phyloP scores from a whole-genome alignment of 1,140 invertebrate genomes.

The Trachymyrmex cornetzi region DNA sequence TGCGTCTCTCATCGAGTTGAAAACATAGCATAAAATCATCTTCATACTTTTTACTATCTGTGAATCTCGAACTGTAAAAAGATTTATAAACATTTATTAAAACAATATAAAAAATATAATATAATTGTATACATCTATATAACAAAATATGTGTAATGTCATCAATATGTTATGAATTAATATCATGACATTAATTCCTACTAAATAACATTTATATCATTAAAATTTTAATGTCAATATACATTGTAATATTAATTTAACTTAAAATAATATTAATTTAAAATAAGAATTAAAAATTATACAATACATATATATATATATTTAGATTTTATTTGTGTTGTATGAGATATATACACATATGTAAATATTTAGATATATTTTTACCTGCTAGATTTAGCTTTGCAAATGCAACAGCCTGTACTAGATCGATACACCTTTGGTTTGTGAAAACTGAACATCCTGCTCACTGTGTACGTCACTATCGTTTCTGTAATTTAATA shows the following conservation, averaged over 20 bases:
- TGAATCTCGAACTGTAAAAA: constrained; percentile 92
- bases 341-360: not conserved
- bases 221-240: not conserved
- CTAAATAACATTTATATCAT: not conserved
- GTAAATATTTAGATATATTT: too few relatives aligned
- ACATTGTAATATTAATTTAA: not conserved
- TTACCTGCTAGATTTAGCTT: constrained; percentile 94
- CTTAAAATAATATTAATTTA: constrained; percentile 7
- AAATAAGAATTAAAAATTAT: not conserved
- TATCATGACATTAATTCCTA: not conserved
- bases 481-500: constrained; percentile 68
- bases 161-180: not conserved
- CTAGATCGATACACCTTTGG: constrained; percentile 95
- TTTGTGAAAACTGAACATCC: constrained; percentile 96
- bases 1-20: constrained; percentile 91
- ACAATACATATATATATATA: not conserved
- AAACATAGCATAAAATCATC: constrained; percentile 95
- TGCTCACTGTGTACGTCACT: constrained; percentile 70
- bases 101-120: not conserved
- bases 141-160: not conserved
- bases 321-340: not conserved
- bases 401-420: constrained; percentile 95
- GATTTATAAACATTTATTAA: not conserved
- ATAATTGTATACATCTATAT: not conserved
- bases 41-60: constrained; percentile 95